These are phyloP conservation scores for Chrosomus eos DNA, from an alignment of 2,797 vertebrate genomes.

Conservation along the genomic window DNA sequence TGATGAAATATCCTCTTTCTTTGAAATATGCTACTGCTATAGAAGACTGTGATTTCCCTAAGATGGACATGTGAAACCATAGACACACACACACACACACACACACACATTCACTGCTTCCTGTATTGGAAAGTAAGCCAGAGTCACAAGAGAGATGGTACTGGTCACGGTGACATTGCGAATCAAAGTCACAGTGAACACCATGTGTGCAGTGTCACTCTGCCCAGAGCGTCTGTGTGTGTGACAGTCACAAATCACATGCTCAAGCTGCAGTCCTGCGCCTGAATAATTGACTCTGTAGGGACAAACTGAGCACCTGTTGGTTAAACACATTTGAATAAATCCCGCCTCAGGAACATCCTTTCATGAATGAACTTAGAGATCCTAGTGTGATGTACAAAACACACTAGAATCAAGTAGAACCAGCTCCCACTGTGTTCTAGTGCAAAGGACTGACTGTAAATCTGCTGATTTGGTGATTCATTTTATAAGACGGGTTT, in stretches of 20 bases:
- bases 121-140: constrained; percentile 49
- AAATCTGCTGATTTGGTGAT: constrained; percentile 14
- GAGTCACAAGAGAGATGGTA: constrained; percentile 32
- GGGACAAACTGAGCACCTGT: background rate
- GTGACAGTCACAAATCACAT: constrained; percentile 44
- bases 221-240: background rate
- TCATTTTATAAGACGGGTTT: constrained; percentile 7
- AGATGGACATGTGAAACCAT: constrained; percentile 24
- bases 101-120: constrained; percentile 27
- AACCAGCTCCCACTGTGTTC: background rate
- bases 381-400: background rate
- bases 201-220: constrained; percentile 27
- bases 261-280: background rate
- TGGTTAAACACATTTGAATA: constrained; percentile 9
- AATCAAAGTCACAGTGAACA: constrained; percentile 4
- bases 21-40: background rate
- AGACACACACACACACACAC: background rate
- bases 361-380: background rate
- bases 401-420: background rate
- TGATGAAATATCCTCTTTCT: constrained; percentile 47
- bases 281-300: background rate
- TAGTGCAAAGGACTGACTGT: background rate
- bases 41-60: background rate
- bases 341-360: background rate
- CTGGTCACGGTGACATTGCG: constrained; percentile 51